Base-by-base conservation (phyloP, 1,140 invertebrate genomes). In the Drosophila albomicans region DNA sequence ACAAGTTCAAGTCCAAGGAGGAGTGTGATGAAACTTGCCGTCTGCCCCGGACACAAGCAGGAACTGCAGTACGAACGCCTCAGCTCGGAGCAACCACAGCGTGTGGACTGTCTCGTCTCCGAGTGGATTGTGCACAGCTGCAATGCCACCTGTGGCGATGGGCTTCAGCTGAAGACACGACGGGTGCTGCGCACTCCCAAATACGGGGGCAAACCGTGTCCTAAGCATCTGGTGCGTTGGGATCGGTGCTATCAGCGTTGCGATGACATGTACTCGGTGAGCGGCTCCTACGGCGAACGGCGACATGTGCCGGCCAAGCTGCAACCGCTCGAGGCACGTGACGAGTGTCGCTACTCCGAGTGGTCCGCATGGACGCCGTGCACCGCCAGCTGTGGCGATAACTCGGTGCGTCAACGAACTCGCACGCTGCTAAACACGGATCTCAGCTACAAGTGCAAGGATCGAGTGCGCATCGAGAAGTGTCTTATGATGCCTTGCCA, bases 201-300 rank as follows among this genome's bases (percentile, higher is more conserved):
- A 68, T 96, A 96, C 79, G 95, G 95, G 0, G 96, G 96, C 5
- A 94, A 94, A 74, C 92, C 88, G 2, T 97, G 96, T 89, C 96
- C 96, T 1, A 94, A 93, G 68, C 95, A 94, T 75, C 76, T 95
- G 52, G 79, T 93, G 11, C 67, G 86, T 4, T 2, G 79, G 8
- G 92, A 89, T 68, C 77, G 79, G 48, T 91, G 86, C 70, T 78
- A 93, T 78, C 75, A 93, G 82, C 89, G 87, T 10, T 92, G 91
- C 46, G 90, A 92, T 6, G 91, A 92, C 8, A 91, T 92, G 38
- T 92, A 92, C 38, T 86, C 91, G 7, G 78, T 92, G 8, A 82
- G 82, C 8, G 71, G 82, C 1, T 49, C 59, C 11, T 69, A 51
- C 1, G 70, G 80, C 10, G 78, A 93, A 79, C 58, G 79, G 0